A percentile compares a stretch with the other conserved stretches of the same genome.
phyloP scores from a whole-genome alignment of 2,888 invertebrate genomes.

The Amiota mariae region DNA sequence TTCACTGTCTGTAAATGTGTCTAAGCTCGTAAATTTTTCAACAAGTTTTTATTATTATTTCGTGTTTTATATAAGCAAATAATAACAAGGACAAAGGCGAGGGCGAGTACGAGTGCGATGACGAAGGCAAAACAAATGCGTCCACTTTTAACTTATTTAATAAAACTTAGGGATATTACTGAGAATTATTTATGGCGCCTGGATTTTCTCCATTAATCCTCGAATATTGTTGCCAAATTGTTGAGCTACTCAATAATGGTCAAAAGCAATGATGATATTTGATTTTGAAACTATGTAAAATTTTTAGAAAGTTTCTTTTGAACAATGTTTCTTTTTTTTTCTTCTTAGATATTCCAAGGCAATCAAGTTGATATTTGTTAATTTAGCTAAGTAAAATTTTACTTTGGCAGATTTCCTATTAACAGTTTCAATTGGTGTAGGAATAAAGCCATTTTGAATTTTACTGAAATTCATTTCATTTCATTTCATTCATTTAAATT shows the following conservation, averaged over 20 bases:
- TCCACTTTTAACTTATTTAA: conserved; percentile 46
- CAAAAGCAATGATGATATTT: conserved; percentile 32
- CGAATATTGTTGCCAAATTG: conserved; percentile 58
- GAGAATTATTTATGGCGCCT: conserved; percentile 55
- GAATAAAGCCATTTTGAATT: too few species aligned
- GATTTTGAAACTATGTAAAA: too few species aligned
- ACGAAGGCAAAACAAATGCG: too few species aligned
- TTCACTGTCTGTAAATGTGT: conserved; percentile 3
- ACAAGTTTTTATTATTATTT: conserved; percentile 60
- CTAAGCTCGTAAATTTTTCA: conserved; percentile 58
- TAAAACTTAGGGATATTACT: conserved; percentile 54
- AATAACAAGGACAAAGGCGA: conserved; percentile 11
- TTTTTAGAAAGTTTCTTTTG: too few species aligned
- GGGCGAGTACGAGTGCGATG: conserved; percentile 16
- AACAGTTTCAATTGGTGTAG: too few species aligned
- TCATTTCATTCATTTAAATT: too few species aligned
- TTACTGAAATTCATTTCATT: too few species aligned
- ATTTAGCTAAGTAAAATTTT: too few species aligned
- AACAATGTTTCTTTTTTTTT: too few species aligned
- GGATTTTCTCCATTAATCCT: conserved; percentile 56
- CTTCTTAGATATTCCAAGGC: too few species aligned
- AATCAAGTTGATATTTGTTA: too few species aligned
- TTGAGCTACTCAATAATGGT: conserved; percentile 60
- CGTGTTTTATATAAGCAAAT: conserved; percentile 49
- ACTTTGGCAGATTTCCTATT: too few species aligned